Evolutionary conservation across 2,797 vertebrate species (phyloP).

Genomic region (Molossus molossus): DNA sequence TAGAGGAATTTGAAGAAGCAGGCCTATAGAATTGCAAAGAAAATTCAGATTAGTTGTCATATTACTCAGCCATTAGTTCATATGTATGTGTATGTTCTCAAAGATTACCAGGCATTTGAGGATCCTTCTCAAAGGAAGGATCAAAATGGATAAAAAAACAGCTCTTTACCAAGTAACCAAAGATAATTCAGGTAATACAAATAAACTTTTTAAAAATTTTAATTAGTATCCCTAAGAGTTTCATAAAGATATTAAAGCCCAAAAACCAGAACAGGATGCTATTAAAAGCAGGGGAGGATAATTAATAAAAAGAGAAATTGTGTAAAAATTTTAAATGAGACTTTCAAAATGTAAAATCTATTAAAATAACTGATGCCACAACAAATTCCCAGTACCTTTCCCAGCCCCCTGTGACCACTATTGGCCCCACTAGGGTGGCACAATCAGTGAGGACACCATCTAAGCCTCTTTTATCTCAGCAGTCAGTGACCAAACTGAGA

Average conservation of each 20-base stretch:
- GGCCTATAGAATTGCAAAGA: background rate
- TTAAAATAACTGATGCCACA: background rate
- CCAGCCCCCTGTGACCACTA: background rate
- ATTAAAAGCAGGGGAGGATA: background rate
- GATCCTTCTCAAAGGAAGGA: background rate
- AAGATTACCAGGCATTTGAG: background rate
- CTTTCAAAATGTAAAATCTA: background rate
- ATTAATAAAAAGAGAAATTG: background rate
- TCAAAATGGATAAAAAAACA: slow-evolving; percentile 41
- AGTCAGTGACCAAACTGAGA: slow-evolving; percentile 97
- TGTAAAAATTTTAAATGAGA: background rate
- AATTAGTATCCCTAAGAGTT: background rate
- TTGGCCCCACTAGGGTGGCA: slow-evolving; percentile 94
- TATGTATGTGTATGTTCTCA: background rate
- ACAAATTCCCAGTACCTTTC: background rate
- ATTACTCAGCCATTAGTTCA: background rate
- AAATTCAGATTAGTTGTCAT: background rate
- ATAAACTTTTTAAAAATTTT: slow-evolving; percentile 2
- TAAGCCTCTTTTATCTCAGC: slow-evolving; percentile 97
- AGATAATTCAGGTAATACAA: slow-evolving; percentile 15
- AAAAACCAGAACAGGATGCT: slow-evolving; percentile 4
- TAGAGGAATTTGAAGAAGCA: background rate
- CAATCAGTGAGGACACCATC: slow-evolving; percentile 98
- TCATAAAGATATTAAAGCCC: slow-evolving; percentile 5
- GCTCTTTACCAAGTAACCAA: slow-evolving; percentile 19